A percentile compares a stretch with the other conserved stretches of the same genome.
phyloP scores from a whole-genome alignment of 37 sponge, comb jelly and placozoan genomes.

The Dysidea cf. avara region DNA sequence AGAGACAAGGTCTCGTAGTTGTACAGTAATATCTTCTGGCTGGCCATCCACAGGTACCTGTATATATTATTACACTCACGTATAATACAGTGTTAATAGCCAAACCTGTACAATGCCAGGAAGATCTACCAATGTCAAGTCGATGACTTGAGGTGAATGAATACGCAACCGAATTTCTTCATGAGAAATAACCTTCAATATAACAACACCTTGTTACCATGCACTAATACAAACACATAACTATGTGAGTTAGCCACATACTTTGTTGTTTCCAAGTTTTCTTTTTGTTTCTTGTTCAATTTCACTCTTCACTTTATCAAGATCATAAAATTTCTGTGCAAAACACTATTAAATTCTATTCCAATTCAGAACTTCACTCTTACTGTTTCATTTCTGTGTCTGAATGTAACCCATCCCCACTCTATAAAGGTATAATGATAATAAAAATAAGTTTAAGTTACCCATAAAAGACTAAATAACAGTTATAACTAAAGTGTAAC shows the following conservation, averaged over 20 bases:
- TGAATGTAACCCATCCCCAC: slow-evolving; percentile 91
- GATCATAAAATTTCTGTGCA: slow-evolving; percentile 47
- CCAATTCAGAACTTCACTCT: too few relatives aligned
- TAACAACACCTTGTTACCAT: too few relatives aligned
- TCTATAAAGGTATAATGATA: slow-evolving; percentile 9
- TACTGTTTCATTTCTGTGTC: slow-evolving; percentile 72
- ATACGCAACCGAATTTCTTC: slow-evolving; percentile 88
- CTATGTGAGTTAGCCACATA: too few relatives aligned
- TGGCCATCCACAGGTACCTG: slow-evolving; percentile 98
- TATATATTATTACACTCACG: neutral
- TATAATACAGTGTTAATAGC: too few relatives aligned
- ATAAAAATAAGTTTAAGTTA: too few relatives aligned
- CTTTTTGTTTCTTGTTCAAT: slow-evolving; percentile 74
- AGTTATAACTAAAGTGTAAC: too few relatives aligned
- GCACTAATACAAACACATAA: too few relatives aligned
- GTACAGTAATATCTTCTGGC: slow-evolving; percentile 93
- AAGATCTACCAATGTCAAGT: slow-evolving; percentile 93
- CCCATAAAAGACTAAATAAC: too few relatives aligned
- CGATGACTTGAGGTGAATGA: slow-evolving; percentile 89
- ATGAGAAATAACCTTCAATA: too few relatives aligned
- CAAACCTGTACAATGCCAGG: slow-evolving; percentile 89
- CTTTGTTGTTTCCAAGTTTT: slow-evolving; percentile 78
- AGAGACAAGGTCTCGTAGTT: slow-evolving; percentile 71
- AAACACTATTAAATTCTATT: too few relatives aligned
- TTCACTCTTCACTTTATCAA: slow-evolving; percentile 66